Base-by-base conservation (phyloP, 2,797 vertebrate genomes). In the Choloepus didactylus region DNA sequence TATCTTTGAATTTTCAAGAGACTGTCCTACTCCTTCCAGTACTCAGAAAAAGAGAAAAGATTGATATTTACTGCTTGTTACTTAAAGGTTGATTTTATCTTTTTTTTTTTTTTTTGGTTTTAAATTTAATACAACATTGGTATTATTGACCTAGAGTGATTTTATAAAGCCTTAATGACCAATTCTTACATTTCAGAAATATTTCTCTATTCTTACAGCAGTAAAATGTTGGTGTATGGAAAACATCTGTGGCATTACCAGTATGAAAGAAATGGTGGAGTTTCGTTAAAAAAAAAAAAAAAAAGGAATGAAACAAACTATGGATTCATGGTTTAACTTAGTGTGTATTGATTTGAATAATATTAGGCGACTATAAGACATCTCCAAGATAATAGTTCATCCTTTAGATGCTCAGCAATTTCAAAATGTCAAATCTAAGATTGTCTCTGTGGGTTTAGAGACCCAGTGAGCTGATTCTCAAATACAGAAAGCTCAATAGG, bases 331-430 rank as follows among this genome's bases (percentile, higher is more conserved):
- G 64, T 88, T 62, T 64, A 98, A 94, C 77, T 62, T 94, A 72
- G 87, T 97, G 89, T 97, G 95, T 87, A 70, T 60, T 54, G 73
- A 96, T 90, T 94, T 96, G 49, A 77, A 66, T 90, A 95, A 60
- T 97, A 93, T 94, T 98, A 97, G 96, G 81, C 89, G 95, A 98
- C 97, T 98, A 85, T 12, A 46, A 97, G 97, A 97, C 94, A 95
- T 95, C 91, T 97, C 95, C 91, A 94, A 97, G 96, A 89, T 93
- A 97, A 95, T 80, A 96, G 2, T 96, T 98, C 97, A 97, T 97
- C 97, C 94, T 97, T 96, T 92, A 97, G 93, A 89, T 93, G 85
- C 12, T 93, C 80, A 97, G 60, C 87, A 97, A 94, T 96, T 97
- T 67, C 96, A 95, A 98, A 95, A 95, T 91, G 88, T 93, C 95